A percentile compares a stretch with the other conserved stretches of the same genome.
phyloP scores from a whole-genome alignment of 1,140 invertebrate genomes.

The Cyclina sinensis region DNA sequence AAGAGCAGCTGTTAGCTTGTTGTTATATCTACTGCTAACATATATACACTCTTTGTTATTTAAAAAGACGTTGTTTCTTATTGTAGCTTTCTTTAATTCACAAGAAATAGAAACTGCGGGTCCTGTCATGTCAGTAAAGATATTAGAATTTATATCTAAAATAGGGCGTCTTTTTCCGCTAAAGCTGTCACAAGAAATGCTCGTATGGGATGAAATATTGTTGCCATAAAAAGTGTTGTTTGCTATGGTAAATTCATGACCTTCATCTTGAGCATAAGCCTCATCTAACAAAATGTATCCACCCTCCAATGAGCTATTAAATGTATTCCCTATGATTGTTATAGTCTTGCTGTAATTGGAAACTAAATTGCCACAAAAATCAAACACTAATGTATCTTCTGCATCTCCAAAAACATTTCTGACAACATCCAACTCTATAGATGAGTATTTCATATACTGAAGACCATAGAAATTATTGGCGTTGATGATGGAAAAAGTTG shows the following conservation, averaged over 20 bases:
- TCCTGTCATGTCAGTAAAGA: background rate
- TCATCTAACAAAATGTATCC: background rate
- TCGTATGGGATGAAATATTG: background rate
- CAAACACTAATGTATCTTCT: background rate
- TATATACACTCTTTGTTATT: background rate
- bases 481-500: background rate
- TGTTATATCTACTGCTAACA: background rate
- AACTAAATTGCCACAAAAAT: background rate
- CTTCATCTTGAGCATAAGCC: background rate
- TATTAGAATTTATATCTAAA: background rate
- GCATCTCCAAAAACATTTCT: background rate
- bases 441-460: background rate
- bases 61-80: slow-evolving; percentile 4
- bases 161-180: background rate
- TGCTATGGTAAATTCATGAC: background rate
- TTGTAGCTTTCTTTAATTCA: background rate
- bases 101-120: background rate
- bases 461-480: background rate
- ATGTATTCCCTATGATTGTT: background rate
- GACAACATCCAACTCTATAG: background rate
- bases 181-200: background rate
- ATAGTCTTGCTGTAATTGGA: background rate
- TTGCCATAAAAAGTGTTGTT: background rate
- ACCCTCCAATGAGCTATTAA: background rate
- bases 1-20: background rate